These are phyloP conservation scores for Bactericera cockerelli DNA, from an alignment of 1,140 invertebrate genomes.

Conservation along the genomic window DNA sequence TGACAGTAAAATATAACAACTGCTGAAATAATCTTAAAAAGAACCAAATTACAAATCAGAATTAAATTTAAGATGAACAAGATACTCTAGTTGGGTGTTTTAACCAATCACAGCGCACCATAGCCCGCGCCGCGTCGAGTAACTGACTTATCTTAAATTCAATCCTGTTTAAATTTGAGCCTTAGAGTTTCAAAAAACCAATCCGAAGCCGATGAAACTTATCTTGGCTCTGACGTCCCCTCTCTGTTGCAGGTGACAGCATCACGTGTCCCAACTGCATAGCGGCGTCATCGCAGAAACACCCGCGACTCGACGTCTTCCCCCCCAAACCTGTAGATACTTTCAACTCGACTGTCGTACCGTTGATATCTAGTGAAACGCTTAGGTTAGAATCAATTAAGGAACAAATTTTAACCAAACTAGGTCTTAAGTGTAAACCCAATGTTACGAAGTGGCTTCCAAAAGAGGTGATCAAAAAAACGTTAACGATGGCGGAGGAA, in stretches of 20 bases:
- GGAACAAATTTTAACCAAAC: conserved; percentile 54
- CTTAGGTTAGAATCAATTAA: conserved; percentile 54
- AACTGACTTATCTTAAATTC: no score
- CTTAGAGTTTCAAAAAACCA: no score
- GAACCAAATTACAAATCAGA: no score
- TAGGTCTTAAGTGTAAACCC: conserved; percentile 47
- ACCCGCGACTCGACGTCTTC: background rate
- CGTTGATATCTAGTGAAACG: conserved; percentile 3
- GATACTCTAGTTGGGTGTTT: no score
- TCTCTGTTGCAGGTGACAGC: background rate
- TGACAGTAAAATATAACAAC: no score
- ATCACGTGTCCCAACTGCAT: conserved; percentile 3
- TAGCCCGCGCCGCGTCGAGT: no score
- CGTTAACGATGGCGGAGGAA: conserved; percentile 45
- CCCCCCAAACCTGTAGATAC: background rate
- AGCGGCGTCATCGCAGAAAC: background rate
- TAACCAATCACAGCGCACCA: no score
- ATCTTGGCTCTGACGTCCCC: no score
- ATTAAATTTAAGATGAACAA: no score
- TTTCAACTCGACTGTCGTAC: background rate
- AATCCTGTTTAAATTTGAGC: no score
- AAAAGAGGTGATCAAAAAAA: conserved; percentile 48
- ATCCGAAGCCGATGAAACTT: no score
- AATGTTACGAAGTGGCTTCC: conserved; percentile 48
- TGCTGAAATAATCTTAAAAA: no score